A percentile compares a stretch with the other conserved stretches of the same genome.
Conservation (phyloP, 2,113 vertebrate species). For the Centropristis striata region DNA sequence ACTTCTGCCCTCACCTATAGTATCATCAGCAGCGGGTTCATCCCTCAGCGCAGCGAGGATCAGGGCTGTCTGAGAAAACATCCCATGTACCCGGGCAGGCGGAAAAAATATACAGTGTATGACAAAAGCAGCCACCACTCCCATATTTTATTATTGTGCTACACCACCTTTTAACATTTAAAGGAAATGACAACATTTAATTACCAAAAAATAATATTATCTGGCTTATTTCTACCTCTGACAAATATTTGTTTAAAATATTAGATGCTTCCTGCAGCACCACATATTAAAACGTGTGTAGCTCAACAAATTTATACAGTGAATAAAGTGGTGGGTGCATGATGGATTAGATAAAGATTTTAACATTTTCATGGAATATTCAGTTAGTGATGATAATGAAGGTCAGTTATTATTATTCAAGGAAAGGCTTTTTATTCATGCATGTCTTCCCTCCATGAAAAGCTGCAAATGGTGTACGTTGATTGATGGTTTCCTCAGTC, state of each 20-base stretch:
- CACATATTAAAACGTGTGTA: background rate
- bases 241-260: background rate
- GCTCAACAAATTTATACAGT: background rate
- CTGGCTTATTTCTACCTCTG: background rate
- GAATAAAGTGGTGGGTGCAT: background rate
- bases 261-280: background rate
- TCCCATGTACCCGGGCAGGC: background rate
- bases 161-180: background rate
- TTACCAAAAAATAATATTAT: background rate
- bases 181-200: conserved; percentile 15
- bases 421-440: conserved; percentile 14
- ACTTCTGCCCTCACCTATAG: conserved; percentile 54
- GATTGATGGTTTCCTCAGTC: conserved; percentile 29
- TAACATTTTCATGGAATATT: conserved; percentile 27
- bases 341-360: conserved; percentile 19
- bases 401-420: conserved; percentile 41
- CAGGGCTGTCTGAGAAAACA: conserved; percentile 19
- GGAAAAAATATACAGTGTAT: conserved; percentile 11
- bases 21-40: conserved; percentile 46
- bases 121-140: conserved; percentile 4
- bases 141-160: conserved; percentile 2
- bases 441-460: background rate
- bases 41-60: conserved; percentile 24
- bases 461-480: background rate
- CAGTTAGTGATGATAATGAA: conserved; percentile 21